These are phyloP conservation scores for Himalopsyche japonica DNA, from an alignment of 2,888 invertebrate species.

Conservation along the genomic window DNA sequence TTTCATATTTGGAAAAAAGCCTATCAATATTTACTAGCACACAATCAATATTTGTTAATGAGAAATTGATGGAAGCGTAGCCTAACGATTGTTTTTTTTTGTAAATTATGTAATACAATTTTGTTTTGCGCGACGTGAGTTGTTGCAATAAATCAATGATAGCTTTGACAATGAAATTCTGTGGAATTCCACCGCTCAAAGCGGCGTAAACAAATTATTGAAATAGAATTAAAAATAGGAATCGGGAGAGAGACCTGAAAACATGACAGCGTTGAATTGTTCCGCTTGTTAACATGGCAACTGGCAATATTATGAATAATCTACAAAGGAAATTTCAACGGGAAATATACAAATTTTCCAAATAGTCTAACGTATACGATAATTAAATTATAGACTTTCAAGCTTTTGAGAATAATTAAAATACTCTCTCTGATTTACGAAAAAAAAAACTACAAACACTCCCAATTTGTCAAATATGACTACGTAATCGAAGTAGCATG, in stretches of 20 bases:
- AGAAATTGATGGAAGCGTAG: neutral
- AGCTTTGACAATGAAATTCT: neutral
- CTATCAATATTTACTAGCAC: no score
- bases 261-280: neutral
- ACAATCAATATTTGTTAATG: no score
- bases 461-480: no score
- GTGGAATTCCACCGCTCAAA: neutral
- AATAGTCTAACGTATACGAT: neutral
- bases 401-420: no score
- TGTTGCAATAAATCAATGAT: neutral
- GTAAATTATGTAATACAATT: neutral
- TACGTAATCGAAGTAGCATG: no score
- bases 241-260: neutral
- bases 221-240: neutral
- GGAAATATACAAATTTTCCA: neutral
- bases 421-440: no score
- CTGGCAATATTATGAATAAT: neutral
- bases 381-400: no score
- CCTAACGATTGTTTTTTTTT: neutral
- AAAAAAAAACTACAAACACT: no score
- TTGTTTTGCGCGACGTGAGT: neutral
- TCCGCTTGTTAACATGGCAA: neutral
- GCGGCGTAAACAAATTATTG: neutral
- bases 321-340: neutral
- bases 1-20: no score